Evolutionary conservation across 1,140 invertebrate genomes (phyloP).

Genomic region (Goniozus legneri): DNA sequence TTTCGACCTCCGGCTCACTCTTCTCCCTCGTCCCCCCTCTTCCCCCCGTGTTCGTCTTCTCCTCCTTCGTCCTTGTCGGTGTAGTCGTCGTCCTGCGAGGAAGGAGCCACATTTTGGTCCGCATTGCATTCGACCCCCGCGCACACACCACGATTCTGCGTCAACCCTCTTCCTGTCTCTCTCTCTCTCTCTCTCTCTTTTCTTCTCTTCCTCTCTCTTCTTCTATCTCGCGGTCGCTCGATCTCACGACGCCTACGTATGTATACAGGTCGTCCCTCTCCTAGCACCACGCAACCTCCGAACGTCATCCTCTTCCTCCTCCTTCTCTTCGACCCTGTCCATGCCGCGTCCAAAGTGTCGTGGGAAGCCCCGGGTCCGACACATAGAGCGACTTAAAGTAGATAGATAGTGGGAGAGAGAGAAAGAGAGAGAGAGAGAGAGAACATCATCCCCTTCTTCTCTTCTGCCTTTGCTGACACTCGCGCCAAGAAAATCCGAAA

Average conservation of each 20-base stretch:
- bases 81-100: slow-evolving; percentile 19
- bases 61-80: background rate
- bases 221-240: slow-evolving; percentile 12
- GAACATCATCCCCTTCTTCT: too few relatives aligned
- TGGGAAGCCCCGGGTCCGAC: background rate
- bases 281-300: too few relatives aligned
- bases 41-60: slow-evolving; percentile 12
- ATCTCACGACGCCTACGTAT: too few relatives aligned
- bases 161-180: slow-evolving; percentile 7
- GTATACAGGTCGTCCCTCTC: too few relatives aligned
- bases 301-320: background rate
- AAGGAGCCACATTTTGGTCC: slow-evolving; percentile 46
- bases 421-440: background rate
- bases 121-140: slow-evolving; percentile 9
- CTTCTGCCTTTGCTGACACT: slow-evolving; percentile 23
- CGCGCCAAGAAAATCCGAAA: slow-evolving; percentile 32
- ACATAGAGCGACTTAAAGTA: background rate
- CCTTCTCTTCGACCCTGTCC: background rate
- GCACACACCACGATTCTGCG: background rate
- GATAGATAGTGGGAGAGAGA: background rate
- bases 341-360: background rate
- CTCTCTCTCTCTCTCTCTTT: slow-evolving; percentile 12
- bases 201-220: slow-evolving; percentile 15
- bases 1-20: slow-evolving; percentile 15
- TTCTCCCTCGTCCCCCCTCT: slow-evolving; percentile 15